Base-by-base conservation (phyloP, 2,888 invertebrate species). In the Proisotoma minuta region DNA sequence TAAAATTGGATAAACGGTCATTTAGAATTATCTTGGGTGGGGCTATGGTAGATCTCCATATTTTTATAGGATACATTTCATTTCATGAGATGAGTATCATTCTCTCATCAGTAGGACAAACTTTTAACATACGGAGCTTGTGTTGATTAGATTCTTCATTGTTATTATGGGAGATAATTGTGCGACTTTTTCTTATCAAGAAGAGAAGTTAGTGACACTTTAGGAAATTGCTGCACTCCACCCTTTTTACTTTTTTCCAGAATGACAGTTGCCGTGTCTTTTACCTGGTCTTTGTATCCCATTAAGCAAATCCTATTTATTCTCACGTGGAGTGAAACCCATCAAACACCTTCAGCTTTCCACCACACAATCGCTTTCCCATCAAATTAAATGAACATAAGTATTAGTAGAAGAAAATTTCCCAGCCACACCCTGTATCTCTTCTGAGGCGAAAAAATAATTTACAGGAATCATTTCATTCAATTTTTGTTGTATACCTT, bases 161-260 rank as follows among this genome's bases (percentile, higher is more conserved):
- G n/a, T n/a, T n/a, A n/a, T 10, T 15, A 24, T 15, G 26, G 52
- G 18, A 52, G 27, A 52, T 52, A 28, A 52, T 18, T 47, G 26
- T 18, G 2, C 26, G 29, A 52, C 28, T 43, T 18, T 5, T 18
- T 39, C 18, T 39, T 34, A 18, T 54, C 22, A 28, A 54, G 20
- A 28, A 70, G 57, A 60, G 63, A 62, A 65, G 64, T 60, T 64
- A 71, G 64, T 67, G 69, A 67, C 67, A 69, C 66, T 67, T n/a
- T 69, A 66, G 65, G 62, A 64, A 67, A 67, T 61, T 63, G 65
- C 59, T 54, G 57, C 60, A 63, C 70, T 63, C 66, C 71, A 69
- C 71, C 71, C 71, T 60, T 59, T 54, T 54, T 56, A 56, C 60
- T 57, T 10, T 47, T 18, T 10, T 18, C n/a, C 20, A 18, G 47